These are phyloP conservation scores for Pollachius pollachius DNA, from an alignment of 2,113 vertebrate genomes.

Conservation along the genomic window DNA sequence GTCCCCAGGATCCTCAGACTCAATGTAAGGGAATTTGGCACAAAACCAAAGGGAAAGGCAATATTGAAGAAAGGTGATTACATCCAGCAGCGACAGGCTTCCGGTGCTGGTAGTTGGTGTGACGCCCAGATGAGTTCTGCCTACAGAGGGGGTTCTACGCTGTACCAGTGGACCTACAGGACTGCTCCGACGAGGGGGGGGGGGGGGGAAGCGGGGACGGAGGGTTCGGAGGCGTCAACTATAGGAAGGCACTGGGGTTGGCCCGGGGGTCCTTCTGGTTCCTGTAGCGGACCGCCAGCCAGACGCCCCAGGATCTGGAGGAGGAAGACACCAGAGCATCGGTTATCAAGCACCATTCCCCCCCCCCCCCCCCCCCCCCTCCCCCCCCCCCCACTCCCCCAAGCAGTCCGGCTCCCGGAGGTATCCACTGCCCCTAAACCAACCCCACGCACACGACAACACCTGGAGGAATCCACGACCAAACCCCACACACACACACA, in stretches of 20 bases:
- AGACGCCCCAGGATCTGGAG: constrained; percentile 88
- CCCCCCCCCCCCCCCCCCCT: too few relatives aligned
- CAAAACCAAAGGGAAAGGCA: background rate
- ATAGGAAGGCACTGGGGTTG: constrained; percentile 92
- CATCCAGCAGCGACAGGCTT: too few relatives aligned
- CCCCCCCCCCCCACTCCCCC: too few relatives aligned
- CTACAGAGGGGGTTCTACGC: constrained; percentile 42
- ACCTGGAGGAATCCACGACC: too few relatives aligned
- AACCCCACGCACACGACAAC: too few relatives aligned
- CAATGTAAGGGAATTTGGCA: background rate
- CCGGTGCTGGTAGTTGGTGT: background rate
- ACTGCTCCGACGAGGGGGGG: constrained; percentile 8
- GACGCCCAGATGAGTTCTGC: constrained; percentile 36
- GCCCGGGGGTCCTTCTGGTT: constrained; percentile 93
- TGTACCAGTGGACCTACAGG: constrained; percentile 47
- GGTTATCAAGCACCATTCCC: background rate
- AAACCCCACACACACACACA: too few relatives aligned
- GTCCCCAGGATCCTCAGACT: constrained; percentile 26
- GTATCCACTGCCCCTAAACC: too few relatives aligned
- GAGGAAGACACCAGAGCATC: background rate
- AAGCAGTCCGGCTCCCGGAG: too few relatives aligned
- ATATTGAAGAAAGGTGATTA: background rate
- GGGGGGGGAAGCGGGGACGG: background rate
- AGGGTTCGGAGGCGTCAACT: constrained; percentile 46
- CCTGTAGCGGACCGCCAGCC: constrained; percentile 90